Evolutionary conservation across 2,797 vertebrate species (phyloP).

Genomic region (Oreochromis mossambicus): DNA sequence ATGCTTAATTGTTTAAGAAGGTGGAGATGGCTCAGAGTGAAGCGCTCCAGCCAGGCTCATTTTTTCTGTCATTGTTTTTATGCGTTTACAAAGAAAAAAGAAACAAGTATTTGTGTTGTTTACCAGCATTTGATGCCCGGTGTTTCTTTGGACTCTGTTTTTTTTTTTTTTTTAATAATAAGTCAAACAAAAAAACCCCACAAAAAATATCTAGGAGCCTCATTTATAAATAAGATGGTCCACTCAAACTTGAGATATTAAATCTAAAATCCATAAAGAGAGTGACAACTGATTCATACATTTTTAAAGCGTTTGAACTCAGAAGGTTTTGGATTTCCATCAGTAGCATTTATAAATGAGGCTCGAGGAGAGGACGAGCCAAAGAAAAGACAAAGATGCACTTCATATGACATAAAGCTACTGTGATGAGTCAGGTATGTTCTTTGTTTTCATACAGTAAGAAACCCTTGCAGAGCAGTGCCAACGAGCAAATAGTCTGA

Average conservation of each 20-base stretch:
- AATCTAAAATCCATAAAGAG: not conserved
- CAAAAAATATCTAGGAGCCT: constrained; percentile 7
- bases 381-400: constrained; percentile 42
- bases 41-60: not conserved
- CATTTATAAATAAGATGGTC: not conserved
- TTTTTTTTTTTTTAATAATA: too few relatives aligned
- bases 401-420: not conserved
- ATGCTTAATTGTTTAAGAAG: not conserved
- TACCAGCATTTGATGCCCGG: not conserved
- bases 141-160: not conserved
- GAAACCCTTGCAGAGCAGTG: not conserved
- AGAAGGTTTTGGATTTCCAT: not conserved
- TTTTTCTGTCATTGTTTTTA: not conserved
- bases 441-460: not conserved
- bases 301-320: not conserved
- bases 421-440: not conserved
- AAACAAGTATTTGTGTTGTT: not conserved
- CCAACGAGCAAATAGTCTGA: not conserved
- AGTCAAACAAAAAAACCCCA: not conserved
- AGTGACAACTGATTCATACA: not conserved
- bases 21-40: not conserved
- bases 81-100: not conserved
- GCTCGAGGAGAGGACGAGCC: constrained; percentile 23
- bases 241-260: not conserved
- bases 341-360: not conserved